Percentiles rank a stretch among this genome's conserved stretches.
Conservation (phyloP, 2,888 invertebrate genomes). For the Junonia oenone region DNA sequence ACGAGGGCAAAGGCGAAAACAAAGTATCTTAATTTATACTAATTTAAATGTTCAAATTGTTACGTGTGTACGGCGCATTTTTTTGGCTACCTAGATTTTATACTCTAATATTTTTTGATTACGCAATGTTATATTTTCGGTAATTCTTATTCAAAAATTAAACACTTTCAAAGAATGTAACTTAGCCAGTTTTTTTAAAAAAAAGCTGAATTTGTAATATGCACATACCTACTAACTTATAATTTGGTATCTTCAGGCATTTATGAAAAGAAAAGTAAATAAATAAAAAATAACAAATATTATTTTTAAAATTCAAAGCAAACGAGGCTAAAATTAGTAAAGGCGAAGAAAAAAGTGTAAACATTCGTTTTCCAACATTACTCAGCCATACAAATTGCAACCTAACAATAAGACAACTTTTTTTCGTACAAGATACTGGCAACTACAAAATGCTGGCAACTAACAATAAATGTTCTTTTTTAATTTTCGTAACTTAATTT, state of each 20-base stretch:
- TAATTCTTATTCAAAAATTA: not conserved
- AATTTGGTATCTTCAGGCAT: no score
- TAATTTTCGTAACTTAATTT: no score
- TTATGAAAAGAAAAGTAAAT: no score
- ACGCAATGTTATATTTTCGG: not conserved
- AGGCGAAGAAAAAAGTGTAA: not conserved
- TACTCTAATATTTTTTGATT: not conserved
- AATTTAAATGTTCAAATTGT: not conserved
- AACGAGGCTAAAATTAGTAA: no score
- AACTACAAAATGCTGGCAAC: no score
- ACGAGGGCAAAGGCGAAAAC: not conserved
- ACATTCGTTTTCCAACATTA: not conserved
- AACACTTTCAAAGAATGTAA: not conserved
- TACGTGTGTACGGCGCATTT: not conserved
- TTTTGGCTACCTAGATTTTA: not conserved
- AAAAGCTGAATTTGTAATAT: not conserved
- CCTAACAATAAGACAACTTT: not conserved
- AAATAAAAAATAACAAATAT: no score
- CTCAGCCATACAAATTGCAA: no score
- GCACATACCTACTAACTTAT: no score
- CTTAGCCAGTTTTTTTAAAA: not conserved
- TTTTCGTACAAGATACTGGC: not conserved
- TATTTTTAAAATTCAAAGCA: no score
- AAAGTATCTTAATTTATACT: not conserved
- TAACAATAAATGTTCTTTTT: no score